Base-by-base conservation (phyloP, 2,888 invertebrate species). In the Fissipunctia ypsillon region DNA sequence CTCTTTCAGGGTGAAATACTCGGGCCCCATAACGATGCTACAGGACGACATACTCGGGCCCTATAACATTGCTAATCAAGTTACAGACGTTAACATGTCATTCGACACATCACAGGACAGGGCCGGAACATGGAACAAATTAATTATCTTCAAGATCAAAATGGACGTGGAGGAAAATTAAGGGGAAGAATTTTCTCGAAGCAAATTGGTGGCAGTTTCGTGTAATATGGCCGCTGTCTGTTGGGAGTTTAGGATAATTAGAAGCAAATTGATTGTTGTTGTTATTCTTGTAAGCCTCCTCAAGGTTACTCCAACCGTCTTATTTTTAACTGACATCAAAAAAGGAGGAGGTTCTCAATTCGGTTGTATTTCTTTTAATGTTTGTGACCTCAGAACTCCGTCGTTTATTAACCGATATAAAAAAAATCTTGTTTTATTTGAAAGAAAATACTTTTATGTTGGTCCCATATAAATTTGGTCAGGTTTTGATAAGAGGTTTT, bases 11-110 rank as follows among this genome's bases (percentile, higher is more conserved):
- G n/a, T 0, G 14, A 67, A 19, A 52, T 68, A 43, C 57, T 76
- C 2, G 41, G 22, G 31, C 52, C 48, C 48, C 64, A 73, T 83
- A 70, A 61, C 35, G 7, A 64, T 50, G 41, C 69, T 73, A 73
- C 54, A 38, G 19, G 12, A n/a, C n/a, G 57, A 76, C 69, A 82
- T 65, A 56, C 78, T 75, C 71, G 54, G 25, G 31, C 64, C 52
- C 60, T 60, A 76, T 79, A 76, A 67, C 41, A 25, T 70, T 63
- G 25, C 73, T 76, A 85, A 85, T 83, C 76, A 78, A 76, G 74
- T 45, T 38, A 45, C 57, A 56, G 48, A 60, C 50, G 70, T 74
- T 79, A 73, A 73, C 76, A 69, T 45, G 28, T 54, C 41, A 66
- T 60, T 78, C 43, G 69, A 76, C 65, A 75, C 56, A 48, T 54